Base-by-base conservation (phyloP, 2,113 vertebrate genomes). In the Vimba vimba region DNA sequence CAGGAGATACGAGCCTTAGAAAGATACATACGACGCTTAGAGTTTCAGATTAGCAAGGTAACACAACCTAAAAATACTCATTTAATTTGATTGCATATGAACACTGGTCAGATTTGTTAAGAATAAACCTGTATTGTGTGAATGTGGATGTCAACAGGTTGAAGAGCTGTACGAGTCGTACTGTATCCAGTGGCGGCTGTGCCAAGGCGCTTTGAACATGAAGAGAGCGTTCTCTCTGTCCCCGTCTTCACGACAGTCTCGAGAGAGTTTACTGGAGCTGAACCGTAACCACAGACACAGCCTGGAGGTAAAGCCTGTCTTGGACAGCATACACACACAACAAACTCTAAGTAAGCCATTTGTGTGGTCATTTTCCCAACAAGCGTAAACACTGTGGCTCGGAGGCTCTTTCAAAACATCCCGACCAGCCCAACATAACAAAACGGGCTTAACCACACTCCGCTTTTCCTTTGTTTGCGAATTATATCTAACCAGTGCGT, bases 41-140 rank as follows among this genome's bases (percentile, higher is more conserved):
- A 99, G 83, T 99, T 99, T 88, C 98, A 99, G 87, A 97, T 98
- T 84, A 99, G 98, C 91, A 99, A 97, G 96, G 98, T 99, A 90
- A 92, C 86, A 19, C 13, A 52, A 2, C 50, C 17, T n/a, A 15
- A 82, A 77, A 64, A 27, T 76, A 64, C 25, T 43, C 1, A 27
- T 13, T 9, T 27, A 17, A 45, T 27, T 74, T 39, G 30, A 30
- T 39, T 71, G 19, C 9, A 0, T 30, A 19, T 21, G 25, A 33
- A 50, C 75, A 21, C 9, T 66, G 45, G 13, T 79, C 23, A 6
- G n/a, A 47, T 25, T 45, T 17, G 25, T 21, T 47, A 52, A 23
- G 17, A 59, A 25, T 59, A 55, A 43, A n/a, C 21, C 36, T 64
- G 25, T 57, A 36, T n/a, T 9, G 12, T 85, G n/a, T 80, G 6